Percentiles rank a stretch among this genome's conserved stretches.
Conservation (phyloP, 2,797 vertebrate species). For the Periparus ater region DNA sequence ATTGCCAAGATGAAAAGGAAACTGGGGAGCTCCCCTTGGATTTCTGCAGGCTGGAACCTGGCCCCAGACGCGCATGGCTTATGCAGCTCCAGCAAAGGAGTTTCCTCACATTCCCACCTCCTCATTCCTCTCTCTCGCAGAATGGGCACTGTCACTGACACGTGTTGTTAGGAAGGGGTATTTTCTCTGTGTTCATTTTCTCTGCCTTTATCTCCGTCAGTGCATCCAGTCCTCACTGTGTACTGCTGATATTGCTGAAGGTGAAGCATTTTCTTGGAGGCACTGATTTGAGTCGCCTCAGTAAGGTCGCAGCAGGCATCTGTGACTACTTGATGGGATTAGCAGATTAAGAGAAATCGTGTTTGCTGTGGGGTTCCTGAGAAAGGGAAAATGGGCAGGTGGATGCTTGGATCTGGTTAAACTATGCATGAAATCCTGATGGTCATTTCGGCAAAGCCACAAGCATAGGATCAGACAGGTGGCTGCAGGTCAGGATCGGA, state of each 20-base stretch:
- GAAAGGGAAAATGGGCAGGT: background rate
- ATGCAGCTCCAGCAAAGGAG: background rate
- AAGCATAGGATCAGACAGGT: background rate
- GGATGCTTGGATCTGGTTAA: conserved; percentile 11
- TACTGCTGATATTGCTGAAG: background rate
- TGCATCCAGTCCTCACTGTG: background rate
- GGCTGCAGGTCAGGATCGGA: background rate
- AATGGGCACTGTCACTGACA: background rate
- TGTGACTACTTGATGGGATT: conserved; percentile 56
- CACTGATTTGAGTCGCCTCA: background rate
- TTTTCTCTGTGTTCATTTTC: conserved; percentile 1
- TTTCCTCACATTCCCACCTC: background rate
- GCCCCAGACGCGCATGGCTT: background rate
- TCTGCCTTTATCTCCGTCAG: background rate
- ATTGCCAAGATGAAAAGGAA: background rate
- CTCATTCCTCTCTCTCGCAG: background rate
- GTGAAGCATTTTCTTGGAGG: background rate
- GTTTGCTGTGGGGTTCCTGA: conserved; percentile 1
- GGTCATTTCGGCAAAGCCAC: background rate
- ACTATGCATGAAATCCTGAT: background rate
- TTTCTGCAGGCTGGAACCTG: background rate
- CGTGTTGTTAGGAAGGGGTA: background rate
- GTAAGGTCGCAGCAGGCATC: conserved; percentile 21
- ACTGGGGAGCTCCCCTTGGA: background rate
- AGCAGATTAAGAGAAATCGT: conserved; percentile 43